These are phyloP conservation scores for Hippasteria phrygiana DNA, from an alignment of 53 echinoderm and acorn worm genomes.

Conservation along the genomic window DNA sequence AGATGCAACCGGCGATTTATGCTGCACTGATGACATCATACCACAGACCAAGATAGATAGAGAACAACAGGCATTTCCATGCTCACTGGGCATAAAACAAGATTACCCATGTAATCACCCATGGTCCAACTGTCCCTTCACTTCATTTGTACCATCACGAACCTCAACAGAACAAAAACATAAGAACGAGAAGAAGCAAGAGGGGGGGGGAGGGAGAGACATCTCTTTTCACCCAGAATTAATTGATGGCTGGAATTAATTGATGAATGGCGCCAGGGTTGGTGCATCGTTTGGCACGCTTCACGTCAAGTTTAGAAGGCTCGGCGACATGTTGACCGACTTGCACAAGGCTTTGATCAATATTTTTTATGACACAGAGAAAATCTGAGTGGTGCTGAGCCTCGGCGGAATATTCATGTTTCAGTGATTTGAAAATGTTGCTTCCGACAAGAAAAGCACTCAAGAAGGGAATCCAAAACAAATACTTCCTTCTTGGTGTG, in stretches of 20 bases:
- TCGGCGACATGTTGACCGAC: conserved; percentile 60
- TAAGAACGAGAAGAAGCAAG: not conserved
- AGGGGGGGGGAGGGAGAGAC: not conserved
- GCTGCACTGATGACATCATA: conserved; percentile 18
- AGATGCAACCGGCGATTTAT: not conserved
- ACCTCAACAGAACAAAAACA: not conserved
- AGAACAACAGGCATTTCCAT: not conserved
- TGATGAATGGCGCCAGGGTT: conserved; percentile 52
- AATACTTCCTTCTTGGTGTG: too few species aligned
- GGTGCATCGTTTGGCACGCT: conserved; percentile 35
- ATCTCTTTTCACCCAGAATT: conserved; percentile 32
- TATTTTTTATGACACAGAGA: conserved; percentile 36
- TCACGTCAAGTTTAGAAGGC: conserved; percentile 33
- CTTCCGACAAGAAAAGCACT: not conserved
- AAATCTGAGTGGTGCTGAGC: not conserved
- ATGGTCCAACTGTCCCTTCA: conserved; percentile 24
- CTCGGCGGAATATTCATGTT: not conserved
- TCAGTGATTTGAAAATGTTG: not conserved
- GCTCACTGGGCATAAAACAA: conserved; percentile 47
- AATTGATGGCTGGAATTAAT: conserved; percentile 46
- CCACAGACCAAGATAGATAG: not conserved
- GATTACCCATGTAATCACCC: conserved; percentile 60
- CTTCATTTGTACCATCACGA: not conserved
- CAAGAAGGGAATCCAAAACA: not conserved
- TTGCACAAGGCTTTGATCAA: conserved; percentile 27